Conservation (phyloP, 2,888 invertebrate genomes). For the Drosophila mimica region DNA sequence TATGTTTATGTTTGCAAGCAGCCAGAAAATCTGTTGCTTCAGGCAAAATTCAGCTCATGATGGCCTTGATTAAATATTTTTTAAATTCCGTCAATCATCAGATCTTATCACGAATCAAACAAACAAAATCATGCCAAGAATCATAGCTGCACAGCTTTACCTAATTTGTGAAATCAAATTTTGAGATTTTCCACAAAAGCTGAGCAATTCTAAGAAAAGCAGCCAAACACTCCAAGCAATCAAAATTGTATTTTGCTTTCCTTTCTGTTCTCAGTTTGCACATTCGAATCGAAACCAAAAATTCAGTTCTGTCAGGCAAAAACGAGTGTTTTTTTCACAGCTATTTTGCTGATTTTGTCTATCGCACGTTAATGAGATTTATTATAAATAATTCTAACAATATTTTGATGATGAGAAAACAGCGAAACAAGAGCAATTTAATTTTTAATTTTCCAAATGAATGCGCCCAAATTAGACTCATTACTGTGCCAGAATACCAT, state of each 20-base stretch:
- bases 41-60: not conserved
- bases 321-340: constrained; percentile 13
- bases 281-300: constrained; percentile 10
- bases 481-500: constrained; percentile 54
- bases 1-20: not conserved
- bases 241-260: not conserved
- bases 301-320: constrained; percentile 28
- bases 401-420: constrained; percentile 40
- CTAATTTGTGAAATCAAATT: constrained; percentile 8
- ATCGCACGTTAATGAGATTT: constrained; percentile 71
- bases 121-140: not conserved
- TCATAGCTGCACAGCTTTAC: not conserved
- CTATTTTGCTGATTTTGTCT: constrained; percentile 28
- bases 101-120: not conserved
- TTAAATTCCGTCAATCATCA: not conserved
- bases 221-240: not conserved
- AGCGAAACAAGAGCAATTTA: constrained; percentile 77
- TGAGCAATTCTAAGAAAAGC: constrained; percentile 4
- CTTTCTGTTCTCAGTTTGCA: not conserved
- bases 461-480: constrained; percentile 78
- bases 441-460: constrained; percentile 81
- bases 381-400: constrained; percentile 65
- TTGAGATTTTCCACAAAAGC: constrained; percentile 3
- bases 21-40: not conserved
- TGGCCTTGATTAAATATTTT: not conserved